Base-by-base conservation (phyloP, 2,888 invertebrate species). In the Dioctria linearis region DNA sequence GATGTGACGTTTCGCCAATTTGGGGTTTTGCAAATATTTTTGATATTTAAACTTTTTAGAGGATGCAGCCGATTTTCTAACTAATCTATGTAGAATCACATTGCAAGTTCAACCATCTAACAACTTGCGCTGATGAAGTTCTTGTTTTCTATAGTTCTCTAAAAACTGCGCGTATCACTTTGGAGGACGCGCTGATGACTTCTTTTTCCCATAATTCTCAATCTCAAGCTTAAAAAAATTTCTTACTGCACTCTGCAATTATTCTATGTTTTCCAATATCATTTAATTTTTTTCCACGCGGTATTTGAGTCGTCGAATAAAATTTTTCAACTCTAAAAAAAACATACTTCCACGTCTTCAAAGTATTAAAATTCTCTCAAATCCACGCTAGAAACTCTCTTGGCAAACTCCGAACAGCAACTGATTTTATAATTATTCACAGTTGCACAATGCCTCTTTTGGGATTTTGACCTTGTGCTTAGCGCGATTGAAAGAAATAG, bases 11-110 rank as follows among this genome's bases (percentile, higher is more conserved):
- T 39, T 3, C 43, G 9, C 51, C 42, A n/a, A 59, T 66, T 25
- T 11, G 67, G 9, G 67, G 59, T 69, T 81, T 71, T 73, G 3
- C 25, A 61, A 61, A 65, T 9, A 65, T 65, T 65, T 65, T 51
- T 40, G 57, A 40, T 25, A 25, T 25, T 25, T 42, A 79, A 79
- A 67, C 5, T 25, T 51, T 79, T 66, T 66, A 2, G 67, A 79
- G n/a, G 11, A 9, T 59, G 5, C n/a, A 13, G 4, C n/a, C 59
- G 5, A 59, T 59, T 13, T 9, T 9, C n/a, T 59, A 59, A 59
- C 13, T 13, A n/a, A 59, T 0, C 59, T 59, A n/a, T n/a, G n/a
- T n/a, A 2, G 59, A 4, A n/a, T n/a, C 25, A 3, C 59, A 59
- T 13, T 25, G n/a, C 59, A 59, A 59, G 25, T 59, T 4, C 4